Evolutionary conservation across 2,113 vertebrate genomes (phyloP), one percentile per base, ranked within the genome.

Genomic region (Leucosticte australis): DNA sequence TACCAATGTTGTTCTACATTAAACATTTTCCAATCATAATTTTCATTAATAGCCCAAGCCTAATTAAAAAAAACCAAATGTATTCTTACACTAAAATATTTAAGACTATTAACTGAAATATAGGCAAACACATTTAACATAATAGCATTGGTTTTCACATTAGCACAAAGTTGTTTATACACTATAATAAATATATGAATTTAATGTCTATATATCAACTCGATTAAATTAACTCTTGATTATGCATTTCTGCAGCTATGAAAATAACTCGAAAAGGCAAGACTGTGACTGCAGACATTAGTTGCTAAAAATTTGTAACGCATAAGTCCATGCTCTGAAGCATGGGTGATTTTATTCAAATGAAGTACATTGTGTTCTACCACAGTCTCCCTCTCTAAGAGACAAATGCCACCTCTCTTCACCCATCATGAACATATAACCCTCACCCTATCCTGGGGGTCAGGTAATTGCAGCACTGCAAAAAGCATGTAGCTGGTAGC

Each of bases 401-500:
- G 28, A 50, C 12, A 23, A 35, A 33, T 42, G 33, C 2, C 14
- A 35, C 9, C 2, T 37, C 15, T 65, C 30, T 47, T 68, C 44
- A 59, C 5, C 7, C 26, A 42, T 10, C 1, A 1, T 14, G 6
- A 50, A 13, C 49, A 2, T 56, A 5, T 26, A 20, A 53, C 3
- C 12, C 55, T 8, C 23, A 46, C 8, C 2, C 7, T 22, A 8
- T 27, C 6, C 23, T n/a, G 24, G 11, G 56, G 2, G 11, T 14
- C 2, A 46, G 15, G 1, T 47, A 60, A 52, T 16, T 21, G 21
- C 14, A 82, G 46, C 19, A 22, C 31, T 49, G 31, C 15, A 33
- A 64, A 69, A 83, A 46, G 9, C 6, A 5, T 5, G 10, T 11
- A 13, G 44, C 21, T 63, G 13, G 10, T 52, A 50, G 14, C 6